Evolutionary conservation across 2,113 vertebrate genomes (phyloP).

Genomic region (pig (Sus scrofa)): DNA sequence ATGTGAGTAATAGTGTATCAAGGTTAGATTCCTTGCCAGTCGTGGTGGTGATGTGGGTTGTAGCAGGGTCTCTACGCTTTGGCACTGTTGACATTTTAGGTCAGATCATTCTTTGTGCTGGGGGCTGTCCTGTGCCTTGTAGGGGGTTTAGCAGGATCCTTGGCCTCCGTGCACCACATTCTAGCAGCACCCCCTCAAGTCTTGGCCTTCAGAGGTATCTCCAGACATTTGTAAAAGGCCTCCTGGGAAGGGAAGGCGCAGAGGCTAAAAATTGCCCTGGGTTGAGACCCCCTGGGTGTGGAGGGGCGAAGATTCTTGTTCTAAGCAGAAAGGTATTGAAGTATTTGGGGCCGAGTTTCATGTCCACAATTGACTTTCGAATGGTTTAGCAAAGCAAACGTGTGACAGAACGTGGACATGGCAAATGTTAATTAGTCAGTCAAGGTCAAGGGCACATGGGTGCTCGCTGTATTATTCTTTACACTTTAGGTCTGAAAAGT

Average conservation of each 20-base stretch:
- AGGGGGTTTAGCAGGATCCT: neutral
- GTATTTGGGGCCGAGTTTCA: neutral
- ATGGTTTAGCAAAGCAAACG: neutral
- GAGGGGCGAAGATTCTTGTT: neutral
- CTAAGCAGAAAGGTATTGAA: neutral
- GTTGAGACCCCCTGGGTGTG: neutral
- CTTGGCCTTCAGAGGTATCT: neutral
- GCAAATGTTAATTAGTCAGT: neutral
- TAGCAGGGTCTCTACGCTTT: accelerated
- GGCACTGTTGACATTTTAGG: too few species aligned
- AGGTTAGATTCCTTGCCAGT: neutral
- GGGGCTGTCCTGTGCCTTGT: neutral
- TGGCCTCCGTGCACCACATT: neutral
- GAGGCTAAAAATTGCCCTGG: neutral
- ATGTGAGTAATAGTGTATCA: neutral
- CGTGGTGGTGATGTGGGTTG: neutral
- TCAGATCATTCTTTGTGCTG: neutral
- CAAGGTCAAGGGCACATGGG: neutral
- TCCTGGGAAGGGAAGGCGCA: neutral
- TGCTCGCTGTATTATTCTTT: neutral
- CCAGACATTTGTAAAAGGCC: neutral
- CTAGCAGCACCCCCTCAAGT: neutral
- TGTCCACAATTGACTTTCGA: neutral
- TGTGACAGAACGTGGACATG: neutral
- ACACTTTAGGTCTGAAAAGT: neutral